A percentile compares a stretch with the other conserved stretches of the same genome.
Conservation (phyloP, 92 coral and sea anemone species). For the Epizoanthus rinbou region DNA sequence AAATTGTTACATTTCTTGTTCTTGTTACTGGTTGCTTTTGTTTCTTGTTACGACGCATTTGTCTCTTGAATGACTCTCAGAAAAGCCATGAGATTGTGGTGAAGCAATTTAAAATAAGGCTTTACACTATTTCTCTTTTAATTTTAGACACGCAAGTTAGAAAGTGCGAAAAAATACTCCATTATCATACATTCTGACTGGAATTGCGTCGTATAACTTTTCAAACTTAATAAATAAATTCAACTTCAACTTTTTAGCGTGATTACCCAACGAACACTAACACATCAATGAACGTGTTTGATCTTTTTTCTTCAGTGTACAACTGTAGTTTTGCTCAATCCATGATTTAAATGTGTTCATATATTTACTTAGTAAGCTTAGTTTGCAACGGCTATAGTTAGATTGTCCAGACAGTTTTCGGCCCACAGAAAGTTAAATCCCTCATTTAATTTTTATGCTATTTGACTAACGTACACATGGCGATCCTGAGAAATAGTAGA, state of each 20-base stretch:
- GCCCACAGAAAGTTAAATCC: neutral
- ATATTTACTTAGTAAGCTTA: too few relatives aligned
- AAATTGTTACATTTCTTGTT: neutral
- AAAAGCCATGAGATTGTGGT: neutral
- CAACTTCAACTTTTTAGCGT: too few relatives aligned
- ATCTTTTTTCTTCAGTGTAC: too few relatives aligned
- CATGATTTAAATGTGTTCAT: too few relatives aligned
- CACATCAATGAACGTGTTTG: too few relatives aligned
- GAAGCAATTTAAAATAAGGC: neutral
- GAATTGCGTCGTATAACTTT: too few relatives aligned
- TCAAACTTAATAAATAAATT: too few relatives aligned
- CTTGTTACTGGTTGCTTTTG: conserved; percentile 6
- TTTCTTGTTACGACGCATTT: neutral
- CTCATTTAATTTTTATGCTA: conserved; percentile 68
- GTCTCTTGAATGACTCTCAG: neutral
- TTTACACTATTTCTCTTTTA: neutral
- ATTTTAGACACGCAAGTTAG: neutral
- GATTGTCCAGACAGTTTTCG: neutral
- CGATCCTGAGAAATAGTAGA: neutral
- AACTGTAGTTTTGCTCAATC: too few relatives aligned
- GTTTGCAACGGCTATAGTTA: neutral
- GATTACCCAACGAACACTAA: too few relatives aligned
- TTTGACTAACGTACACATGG: conserved; percentile 46
- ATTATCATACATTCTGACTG: too few relatives aligned
- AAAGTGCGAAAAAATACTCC: neutral